Conservation (phyloP, 2,797 vertebrate genomes). For the Harpagifer antarcticus region DNA sequence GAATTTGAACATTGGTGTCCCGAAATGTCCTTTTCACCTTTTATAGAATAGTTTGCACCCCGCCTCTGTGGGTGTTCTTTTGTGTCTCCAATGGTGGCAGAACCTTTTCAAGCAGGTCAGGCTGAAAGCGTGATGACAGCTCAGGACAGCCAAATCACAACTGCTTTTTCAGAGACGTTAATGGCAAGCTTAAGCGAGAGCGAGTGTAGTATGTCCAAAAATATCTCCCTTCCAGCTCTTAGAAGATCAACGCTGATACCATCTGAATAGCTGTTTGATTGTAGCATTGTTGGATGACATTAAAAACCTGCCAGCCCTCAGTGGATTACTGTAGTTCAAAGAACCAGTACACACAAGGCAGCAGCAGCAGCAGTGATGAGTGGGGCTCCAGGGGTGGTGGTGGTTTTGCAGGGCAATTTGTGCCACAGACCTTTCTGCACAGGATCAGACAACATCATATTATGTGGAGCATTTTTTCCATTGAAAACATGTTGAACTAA, state of each 20-base stretch:
- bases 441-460: not conserved
- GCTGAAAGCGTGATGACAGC: conserved; percentile 33
- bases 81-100: conserved; percentile 15
- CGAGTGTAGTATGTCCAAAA: conserved; percentile 32
- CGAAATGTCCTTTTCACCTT: conserved; percentile 16
- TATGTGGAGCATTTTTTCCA: not conserved
- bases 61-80: conserved; percentile 9
- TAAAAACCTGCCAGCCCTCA: conserved; percentile 59
- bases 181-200: conserved; percentile 32
- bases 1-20: conserved; percentile 25
- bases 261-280: conserved; percentile 66
- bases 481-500: conserved; percentile 13
- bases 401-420: conserved; percentile 13
- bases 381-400: not conserved
- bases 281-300: conserved; percentile 62
- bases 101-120: conserved; percentile 41
- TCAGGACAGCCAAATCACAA: conserved; percentile 33
- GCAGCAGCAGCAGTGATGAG: conserved; percentile 1
- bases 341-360: conserved; percentile 28
- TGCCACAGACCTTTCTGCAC: conserved; percentile 5
- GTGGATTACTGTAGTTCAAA: conserved; percentile 60
- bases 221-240: conserved; percentile 53
- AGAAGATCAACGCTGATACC: conserved; percentile 51
- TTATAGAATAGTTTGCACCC: conserved; percentile 13
- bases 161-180: conserved; percentile 22